These are phyloP conservation scores for Leucophenga maculata DNA, from an alignment of 2,888 invertebrate genomes.

Conservation along the genomic window DNA sequence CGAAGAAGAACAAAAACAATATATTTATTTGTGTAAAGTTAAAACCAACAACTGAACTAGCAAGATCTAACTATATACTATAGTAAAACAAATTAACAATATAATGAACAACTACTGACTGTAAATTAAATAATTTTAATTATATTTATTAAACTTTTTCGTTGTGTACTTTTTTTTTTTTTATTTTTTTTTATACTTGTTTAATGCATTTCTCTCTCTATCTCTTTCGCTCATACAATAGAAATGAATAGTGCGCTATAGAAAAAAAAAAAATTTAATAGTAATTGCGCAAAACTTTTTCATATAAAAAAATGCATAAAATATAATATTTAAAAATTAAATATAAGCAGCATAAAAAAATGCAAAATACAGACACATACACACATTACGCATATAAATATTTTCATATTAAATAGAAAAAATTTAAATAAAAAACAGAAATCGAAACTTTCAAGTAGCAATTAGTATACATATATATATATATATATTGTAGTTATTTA, in stretches of 20 bases:
- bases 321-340: neutral
- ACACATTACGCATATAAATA: conserved; percentile 19
- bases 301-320: conserved; percentile 5
- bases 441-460: conserved; percentile 5
- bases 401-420: no score
- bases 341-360: conserved; percentile 8
- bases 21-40: conserved; percentile 20
- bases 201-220: neutral
- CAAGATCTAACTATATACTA: no score
- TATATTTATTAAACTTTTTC: no score
- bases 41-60: neutral
- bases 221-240: no score
- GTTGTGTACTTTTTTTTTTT: no score
- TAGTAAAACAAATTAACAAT: no score
- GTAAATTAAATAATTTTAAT: no score
- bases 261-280: no score
- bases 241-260: neutral
- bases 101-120: neutral
- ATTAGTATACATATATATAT: neutral
- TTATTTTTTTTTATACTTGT: neutral
- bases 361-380: conserved; percentile 20
- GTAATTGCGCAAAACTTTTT: neutral
- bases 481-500: conserved; percentile 17
- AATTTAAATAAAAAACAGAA: conserved; percentile 18
- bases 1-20: conserved; percentile 7